These are phyloP conservation scores for Xiphophorus maculatus DNA, from an alignment of 2,113 vertebrate genomes.

Conservation along the genomic window DNA sequence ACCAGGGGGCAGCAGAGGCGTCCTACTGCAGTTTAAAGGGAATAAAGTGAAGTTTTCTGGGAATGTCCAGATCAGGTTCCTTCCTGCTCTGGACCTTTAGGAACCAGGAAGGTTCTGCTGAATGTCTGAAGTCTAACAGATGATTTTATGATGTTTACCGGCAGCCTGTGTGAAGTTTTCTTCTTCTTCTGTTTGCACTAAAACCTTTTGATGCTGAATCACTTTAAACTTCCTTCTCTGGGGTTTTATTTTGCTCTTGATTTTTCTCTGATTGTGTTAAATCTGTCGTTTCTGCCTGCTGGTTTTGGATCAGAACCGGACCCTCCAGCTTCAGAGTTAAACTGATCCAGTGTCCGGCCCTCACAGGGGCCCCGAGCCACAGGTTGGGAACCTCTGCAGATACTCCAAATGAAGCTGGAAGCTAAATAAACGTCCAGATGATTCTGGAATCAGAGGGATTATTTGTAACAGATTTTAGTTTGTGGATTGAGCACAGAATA, in stretches of 20 bases:
- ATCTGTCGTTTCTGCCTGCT: not conserved
- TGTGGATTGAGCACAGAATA: conserved; percentile 34
- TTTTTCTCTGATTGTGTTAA: not conserved
- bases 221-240: not conserved
- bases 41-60: not conserved
- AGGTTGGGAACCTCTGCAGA: not conserved
- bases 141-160: not conserved
- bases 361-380: not conserved
- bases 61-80: not conserved
- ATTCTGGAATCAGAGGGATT: not conserved
- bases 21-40: not conserved
- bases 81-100: not conserved
- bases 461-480: conserved; percentile 33
- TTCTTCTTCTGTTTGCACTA: conserved; percentile 9
- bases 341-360: not conserved
- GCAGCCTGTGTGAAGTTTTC: not conserved
- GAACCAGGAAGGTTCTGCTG: not conserved
- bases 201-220: not conserved
- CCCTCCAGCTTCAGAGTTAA: not conserved
- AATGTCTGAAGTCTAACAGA: not conserved
- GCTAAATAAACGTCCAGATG: not conserved
- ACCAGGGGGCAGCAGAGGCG: not conserved
- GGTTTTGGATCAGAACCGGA: not conserved
- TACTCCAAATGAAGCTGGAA: not conserved
- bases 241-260: not conserved